Evolutionary conservation across 2,888 invertebrate species (phyloP), one percentile per base, ranked within the genome.

Genomic region (Drosophila phalerata): DNA sequence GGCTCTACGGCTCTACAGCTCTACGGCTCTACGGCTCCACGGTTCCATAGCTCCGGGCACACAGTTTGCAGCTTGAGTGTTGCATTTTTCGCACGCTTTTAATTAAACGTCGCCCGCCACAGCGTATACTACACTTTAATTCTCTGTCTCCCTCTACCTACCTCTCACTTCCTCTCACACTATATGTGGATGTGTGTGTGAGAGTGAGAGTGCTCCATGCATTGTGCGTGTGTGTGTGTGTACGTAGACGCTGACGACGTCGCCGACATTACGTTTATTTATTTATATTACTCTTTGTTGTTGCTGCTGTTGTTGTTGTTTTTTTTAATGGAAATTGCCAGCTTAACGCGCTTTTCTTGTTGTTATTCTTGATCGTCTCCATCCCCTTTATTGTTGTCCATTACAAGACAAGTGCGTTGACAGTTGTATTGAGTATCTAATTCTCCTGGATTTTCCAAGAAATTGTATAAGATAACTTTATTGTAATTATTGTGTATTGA

Each of bases 71-170:
- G 62, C 61, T 74, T 22, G 68, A 81, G 87, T 81, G 86, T 65
- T 84, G 80, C 80, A 84, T 78, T 84, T 86, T 81, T 77, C 77
- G 69, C 82, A 77, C 80, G 87, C 82, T 84, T 86, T 84, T 84
- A 84, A 84, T 84, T 84, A 84, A 84, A 84, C 73, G 77, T 61
- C 42, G 68, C 68, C 73, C 57, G 63, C 73, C 67, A 51, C 69
- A 58, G 45, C 67, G 69, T 68, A 60, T 73, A 75, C 81, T 55
- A 5, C 56, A 67, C 66, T 75, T 69, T 22, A 28, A 32, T 30
- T 28, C 34, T 6, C 25, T 42, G 9, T 13, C 30, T n/a, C 38
- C 2, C 30, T 13, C 19, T 3, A 42, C 28, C 45, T 11, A 19
- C n/a, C 11, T 15, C 51, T 17, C 9, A 6, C 3, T 28, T 4